Percentiles rank a stretch among this genome's conserved stretches.
phyloP scores from a whole-genome alignment of 2,113 vertebrate genomes.

The Azemiops feae region DNA sequence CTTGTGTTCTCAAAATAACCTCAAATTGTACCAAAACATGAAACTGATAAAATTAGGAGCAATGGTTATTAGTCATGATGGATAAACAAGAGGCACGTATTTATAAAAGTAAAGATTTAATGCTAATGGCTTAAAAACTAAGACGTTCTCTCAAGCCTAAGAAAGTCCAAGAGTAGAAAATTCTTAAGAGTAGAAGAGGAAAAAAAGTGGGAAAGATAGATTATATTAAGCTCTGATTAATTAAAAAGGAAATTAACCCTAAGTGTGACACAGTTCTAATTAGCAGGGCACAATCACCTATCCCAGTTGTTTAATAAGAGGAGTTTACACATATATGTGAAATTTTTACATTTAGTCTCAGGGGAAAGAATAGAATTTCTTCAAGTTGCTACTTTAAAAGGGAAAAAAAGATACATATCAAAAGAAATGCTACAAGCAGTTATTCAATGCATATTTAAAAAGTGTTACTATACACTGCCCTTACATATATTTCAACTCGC shows the following conservation, averaged over 20 bases:
- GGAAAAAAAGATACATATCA: conserved; percentile 1
- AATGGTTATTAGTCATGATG: neutral
- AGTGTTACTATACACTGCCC: conserved; percentile 28
- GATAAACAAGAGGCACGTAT: neutral
- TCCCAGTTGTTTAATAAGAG: conserved; percentile 19
- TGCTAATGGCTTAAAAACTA: neutral
- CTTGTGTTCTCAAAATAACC: conserved; percentile 8
- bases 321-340: conserved; percentile 18
- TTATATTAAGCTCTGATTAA: conserved; percentile 24
- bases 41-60: neutral
- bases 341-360: conserved; percentile 15
- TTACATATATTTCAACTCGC: neutral
- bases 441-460: conserved; percentile 32
- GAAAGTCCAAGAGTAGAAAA: neutral
- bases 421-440: conserved; percentile 11
- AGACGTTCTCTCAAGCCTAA: neutral
- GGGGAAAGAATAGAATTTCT: conserved; percentile 29
- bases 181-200: neutral
- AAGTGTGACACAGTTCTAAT: conserved; percentile 39
- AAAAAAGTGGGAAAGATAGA: neutral
- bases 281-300: conserved; percentile 37
- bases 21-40: neutral
- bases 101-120: neutral
- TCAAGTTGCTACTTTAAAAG: conserved; percentile 28
- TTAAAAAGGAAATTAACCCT: conserved; percentile 40